phyloP scores from a whole-genome alignment of 2,113 vertebrate species.

The Dipodomys stephensi region DNA sequence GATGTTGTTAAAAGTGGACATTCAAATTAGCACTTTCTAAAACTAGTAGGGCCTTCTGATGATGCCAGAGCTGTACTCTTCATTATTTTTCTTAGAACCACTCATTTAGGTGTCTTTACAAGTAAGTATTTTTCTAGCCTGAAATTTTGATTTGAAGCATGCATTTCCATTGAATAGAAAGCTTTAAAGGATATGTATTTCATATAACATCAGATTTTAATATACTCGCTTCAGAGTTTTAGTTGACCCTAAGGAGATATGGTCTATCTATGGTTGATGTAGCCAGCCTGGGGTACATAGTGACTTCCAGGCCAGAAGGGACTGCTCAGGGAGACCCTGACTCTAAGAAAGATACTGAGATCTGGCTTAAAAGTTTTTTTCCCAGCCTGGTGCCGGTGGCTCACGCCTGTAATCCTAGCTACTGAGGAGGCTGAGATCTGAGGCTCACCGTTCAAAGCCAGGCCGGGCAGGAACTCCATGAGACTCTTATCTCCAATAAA shows the following conservation, averaged over 20 bases:
- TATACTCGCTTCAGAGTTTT: not conserved
- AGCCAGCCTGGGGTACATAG: not conserved
- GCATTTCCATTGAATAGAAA: not conserved
- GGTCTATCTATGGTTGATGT: not conserved
- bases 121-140: not conserved
- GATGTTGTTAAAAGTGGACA: constrained; percentile 57
- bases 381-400: too few species aligned
- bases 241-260: not conserved
- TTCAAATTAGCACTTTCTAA: constrained; percentile 43
- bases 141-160: constrained; percentile 25
- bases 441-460: too few species aligned
- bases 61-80: not conserved
- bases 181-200: not conserved
- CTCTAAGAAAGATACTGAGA: not conserved
- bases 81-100: constrained; percentile 48
- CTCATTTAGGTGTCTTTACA: constrained; percentile 1
- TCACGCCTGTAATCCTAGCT: too few species aligned
- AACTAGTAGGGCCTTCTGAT: constrained; percentile 33
- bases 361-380: too few species aligned
- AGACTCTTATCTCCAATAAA: too few species aligned
- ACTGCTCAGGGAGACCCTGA: not conserved
- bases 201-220: not conserved
- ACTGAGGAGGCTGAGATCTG: too few species aligned
- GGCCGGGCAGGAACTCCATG: too few species aligned
- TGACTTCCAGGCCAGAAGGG: not conserved